A percentile compares a stretch with the other conserved stretches of the same genome.
These are phyloP conservation scores for Dasypus novemcinctus DNA, from an alignment of 2,113 vertebrate species.

Conservation along the genomic window DNA sequence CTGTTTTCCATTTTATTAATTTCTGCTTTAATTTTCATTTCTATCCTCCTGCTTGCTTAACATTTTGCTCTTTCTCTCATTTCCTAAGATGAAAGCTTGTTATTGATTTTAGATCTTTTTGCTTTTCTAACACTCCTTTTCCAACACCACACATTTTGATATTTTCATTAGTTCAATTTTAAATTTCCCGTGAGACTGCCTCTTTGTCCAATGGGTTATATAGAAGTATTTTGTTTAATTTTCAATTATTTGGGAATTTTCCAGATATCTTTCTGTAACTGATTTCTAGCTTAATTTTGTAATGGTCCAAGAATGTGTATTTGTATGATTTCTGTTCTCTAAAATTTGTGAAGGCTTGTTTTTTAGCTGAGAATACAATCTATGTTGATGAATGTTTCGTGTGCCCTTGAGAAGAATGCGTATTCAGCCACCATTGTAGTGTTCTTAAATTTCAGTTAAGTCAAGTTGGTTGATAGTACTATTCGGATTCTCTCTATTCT, in stretches of 20 bases:
- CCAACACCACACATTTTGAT: neutral
- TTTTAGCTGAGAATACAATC: neutral
- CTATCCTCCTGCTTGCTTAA: neutral
- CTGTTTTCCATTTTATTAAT: neutral
- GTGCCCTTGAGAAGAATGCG: neutral
- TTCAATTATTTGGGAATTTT: neutral
- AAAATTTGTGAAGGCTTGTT: neutral
- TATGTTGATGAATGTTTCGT: neutral
- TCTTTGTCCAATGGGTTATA: neutral
- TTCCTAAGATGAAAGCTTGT: neutral
- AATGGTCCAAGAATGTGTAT: neutral
- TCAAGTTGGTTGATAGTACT: neutral
- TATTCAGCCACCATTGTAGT: neutral
- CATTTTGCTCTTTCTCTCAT: neutral
- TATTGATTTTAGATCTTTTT: neutral
- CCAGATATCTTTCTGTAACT: neutral
- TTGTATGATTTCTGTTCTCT: neutral
- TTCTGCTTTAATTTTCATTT: no score
- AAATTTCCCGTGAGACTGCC: neutral
- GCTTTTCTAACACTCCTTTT: neutral
- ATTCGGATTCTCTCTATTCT: neutral
- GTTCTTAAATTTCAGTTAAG: neutral
- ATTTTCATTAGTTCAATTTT: neutral
- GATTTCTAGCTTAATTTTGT: neutral
- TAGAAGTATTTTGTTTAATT: neutral